Percentiles rank a stretch among this genome's conserved stretches.
Evolutionary conservation across 1,140 invertebrate genomes (phyloP).

Genomic region (Trachymyrmex cornetzi): DNA sequence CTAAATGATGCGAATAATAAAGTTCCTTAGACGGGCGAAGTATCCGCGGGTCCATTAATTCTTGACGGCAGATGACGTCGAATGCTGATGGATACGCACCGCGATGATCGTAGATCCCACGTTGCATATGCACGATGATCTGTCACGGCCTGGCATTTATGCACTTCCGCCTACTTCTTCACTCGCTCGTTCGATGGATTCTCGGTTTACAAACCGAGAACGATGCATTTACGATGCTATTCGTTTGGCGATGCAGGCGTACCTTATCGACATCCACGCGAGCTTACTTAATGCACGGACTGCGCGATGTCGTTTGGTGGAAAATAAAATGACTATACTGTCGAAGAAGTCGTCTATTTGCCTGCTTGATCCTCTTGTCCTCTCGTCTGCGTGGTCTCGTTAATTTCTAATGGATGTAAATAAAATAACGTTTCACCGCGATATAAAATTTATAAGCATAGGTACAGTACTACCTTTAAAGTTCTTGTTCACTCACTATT

Average conservation of each 20-base stretch:
- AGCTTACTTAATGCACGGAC: conserved; percentile 11
- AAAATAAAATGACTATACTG: conserved; percentile 11
- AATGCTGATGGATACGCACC: conserved; percentile 38
- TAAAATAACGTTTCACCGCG: conserved; percentile 2
- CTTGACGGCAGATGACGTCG: background rate
- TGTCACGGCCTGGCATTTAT: conserved; percentile 27
- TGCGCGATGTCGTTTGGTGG: background rate
- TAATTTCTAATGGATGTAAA: conserved; percentile 19
- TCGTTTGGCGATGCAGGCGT: conserved; percentile 3
- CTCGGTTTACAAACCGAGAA: conserved; percentile 7
- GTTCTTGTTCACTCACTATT: too few species aligned
- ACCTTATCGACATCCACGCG: background rate
- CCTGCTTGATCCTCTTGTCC: background rate
- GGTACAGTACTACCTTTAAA: background rate
- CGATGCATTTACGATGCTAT: conserved; percentile 18
- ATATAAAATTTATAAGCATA: conserved; percentile 1
- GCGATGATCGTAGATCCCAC: conserved; percentile 15
- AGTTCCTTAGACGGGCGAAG: background rate
- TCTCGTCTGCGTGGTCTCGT: background rate
- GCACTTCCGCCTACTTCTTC: conserved; percentile 26
- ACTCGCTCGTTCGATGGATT: background rate
- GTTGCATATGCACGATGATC: conserved; percentile 47
- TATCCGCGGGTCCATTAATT: conserved; percentile 28
- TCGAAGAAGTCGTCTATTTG: conserved; percentile 17
- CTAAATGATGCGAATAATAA: conserved; percentile 20